A percentile compares a stretch with the other conserved stretches of the same genome.
Evolutionary conservation across 1,140 invertebrate genomes (phyloP).

Genomic region (Drosophila nebulosa): DNA sequence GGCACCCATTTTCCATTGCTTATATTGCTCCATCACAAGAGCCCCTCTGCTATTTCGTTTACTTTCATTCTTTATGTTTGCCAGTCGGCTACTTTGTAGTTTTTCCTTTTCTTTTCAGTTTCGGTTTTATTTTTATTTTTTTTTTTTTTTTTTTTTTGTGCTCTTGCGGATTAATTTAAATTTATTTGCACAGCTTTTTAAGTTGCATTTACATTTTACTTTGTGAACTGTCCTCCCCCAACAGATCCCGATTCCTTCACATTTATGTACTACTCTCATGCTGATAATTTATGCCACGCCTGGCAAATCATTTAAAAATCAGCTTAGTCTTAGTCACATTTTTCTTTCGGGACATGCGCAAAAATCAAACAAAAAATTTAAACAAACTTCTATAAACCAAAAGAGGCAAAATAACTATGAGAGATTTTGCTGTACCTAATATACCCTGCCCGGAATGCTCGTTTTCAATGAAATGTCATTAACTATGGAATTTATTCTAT

Average conservation of each 20-base stretch:
- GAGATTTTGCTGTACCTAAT: background rate
- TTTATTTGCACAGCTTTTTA: slow-evolving; percentile 47
- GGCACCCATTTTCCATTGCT: background rate
- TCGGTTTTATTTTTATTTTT: no score
- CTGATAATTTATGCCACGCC: slow-evolving; percentile 39
- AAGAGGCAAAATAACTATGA: background rate
- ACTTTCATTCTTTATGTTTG: background rate
- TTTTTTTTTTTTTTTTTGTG: background rate
- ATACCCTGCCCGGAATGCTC: no score
- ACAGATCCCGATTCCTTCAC: no score
- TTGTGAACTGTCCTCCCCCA: slow-evolving; percentile 10
- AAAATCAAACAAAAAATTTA: slow-evolving; percentile 19
- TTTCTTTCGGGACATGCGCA: slow-evolving; percentile 6
- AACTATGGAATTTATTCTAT: no score
- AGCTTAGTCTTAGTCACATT: slow-evolving; percentile 33
- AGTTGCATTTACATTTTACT: slow-evolving; percentile 46
- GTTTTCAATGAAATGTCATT: no score
- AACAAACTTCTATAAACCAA: background rate
- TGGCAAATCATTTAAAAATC: slow-evolving; percentile 52
- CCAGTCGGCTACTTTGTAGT: slow-evolving; percentile 38
- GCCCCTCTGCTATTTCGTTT: background rate
- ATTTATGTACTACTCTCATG: background rate
- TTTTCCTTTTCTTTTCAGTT: slow-evolving; percentile 9
- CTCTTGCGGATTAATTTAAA: slow-evolving; percentile 48
- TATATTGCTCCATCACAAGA: background rate